Percentiles rank a stretch among this genome's conserved stretches.
Conservation (phyloP, 2,888 invertebrate genomes). For the Melangyna quadrimaculata region DNA sequence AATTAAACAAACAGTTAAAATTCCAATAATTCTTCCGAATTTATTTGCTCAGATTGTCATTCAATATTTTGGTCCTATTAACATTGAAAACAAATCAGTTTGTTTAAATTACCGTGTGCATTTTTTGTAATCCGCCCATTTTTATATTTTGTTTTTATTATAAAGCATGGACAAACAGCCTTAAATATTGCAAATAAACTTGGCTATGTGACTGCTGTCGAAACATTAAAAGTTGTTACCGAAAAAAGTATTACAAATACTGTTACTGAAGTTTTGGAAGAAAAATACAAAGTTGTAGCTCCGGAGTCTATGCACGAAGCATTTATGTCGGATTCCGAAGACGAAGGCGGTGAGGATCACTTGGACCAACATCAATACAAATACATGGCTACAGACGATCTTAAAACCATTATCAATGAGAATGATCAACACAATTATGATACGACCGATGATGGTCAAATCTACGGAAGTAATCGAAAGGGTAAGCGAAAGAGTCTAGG, state of each 20-base stretch:
- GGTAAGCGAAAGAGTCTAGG: background rate
- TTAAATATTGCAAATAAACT: conserved; percentile 97
- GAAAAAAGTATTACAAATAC: conserved; percentile 88
- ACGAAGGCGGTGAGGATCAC: conserved; percentile 93
- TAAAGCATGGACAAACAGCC: conserved; percentile 96
- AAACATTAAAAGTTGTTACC: conserved; percentile 95
- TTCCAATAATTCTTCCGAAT: background rate
- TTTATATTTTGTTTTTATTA: background rate
- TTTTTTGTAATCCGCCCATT: background rate
- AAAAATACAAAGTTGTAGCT: conserved; percentile 97
- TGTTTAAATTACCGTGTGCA: background rate
- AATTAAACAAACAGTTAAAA: background rate
- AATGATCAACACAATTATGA: conserved; percentile 89
- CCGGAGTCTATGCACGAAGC: conserved; percentile 99
- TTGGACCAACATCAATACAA: conserved; percentile 87
- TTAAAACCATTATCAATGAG: conserved; percentile 84
- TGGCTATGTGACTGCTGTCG: conserved; percentile 99
- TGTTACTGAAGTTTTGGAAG: conserved; percentile 84
- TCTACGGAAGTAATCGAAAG: conserved; percentile 74
- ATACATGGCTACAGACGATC: conserved; percentile 91
- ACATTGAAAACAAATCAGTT: background rate
- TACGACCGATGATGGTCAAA: conserved; percentile 84
- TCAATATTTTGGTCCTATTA: background rate
- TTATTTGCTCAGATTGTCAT: conserved; percentile 10
- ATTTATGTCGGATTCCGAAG: conserved; percentile 99